phyloP scores from a whole-genome alignment of 35 echinoderm and acorn worm genomes.

The Hemicentrotus pulcherrimus region DNA sequence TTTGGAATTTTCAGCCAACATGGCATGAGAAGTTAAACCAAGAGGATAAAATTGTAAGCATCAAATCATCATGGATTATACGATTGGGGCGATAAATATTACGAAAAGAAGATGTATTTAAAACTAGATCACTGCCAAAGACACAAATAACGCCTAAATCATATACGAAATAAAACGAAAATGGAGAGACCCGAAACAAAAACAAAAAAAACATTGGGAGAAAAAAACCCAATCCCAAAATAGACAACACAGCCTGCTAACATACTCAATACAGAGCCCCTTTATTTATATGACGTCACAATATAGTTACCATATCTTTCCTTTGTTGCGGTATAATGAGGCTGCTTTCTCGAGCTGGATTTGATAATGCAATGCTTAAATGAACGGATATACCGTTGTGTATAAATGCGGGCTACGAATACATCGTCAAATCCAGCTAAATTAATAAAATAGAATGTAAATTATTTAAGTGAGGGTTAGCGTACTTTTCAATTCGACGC shows the following conservation, averaged over 20 bases:
- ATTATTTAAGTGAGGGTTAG: constrained; percentile 12
- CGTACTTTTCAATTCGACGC: neutral
- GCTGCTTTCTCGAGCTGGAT: constrained; percentile 4
- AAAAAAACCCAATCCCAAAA: neutral
- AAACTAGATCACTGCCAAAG: neutral
- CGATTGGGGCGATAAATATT: too few species aligned
- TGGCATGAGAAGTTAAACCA: too few species aligned
- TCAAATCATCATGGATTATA: too few species aligned
- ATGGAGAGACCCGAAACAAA: neutral
- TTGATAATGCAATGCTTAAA: constrained; percentile 26
- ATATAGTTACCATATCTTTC: neutral
- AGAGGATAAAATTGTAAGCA: too few species aligned
- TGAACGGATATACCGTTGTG: neutral
- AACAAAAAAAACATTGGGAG: neutral
- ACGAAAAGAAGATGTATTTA: too few species aligned
- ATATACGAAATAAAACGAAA: neutral
- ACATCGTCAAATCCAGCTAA: neutral
- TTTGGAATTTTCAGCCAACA: too few species aligned
- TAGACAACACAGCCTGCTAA: neutral
- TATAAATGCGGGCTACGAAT: neutral
- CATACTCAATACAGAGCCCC: neutral
- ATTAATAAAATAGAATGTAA: neutral
- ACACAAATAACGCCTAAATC: neutral
- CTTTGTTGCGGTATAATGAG: neutral
- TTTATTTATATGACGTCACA: neutral